Evolutionary conservation across 2,113 vertebrate genomes (phyloP).

Genomic region (Xenotilapia flavipinnis): DNA sequence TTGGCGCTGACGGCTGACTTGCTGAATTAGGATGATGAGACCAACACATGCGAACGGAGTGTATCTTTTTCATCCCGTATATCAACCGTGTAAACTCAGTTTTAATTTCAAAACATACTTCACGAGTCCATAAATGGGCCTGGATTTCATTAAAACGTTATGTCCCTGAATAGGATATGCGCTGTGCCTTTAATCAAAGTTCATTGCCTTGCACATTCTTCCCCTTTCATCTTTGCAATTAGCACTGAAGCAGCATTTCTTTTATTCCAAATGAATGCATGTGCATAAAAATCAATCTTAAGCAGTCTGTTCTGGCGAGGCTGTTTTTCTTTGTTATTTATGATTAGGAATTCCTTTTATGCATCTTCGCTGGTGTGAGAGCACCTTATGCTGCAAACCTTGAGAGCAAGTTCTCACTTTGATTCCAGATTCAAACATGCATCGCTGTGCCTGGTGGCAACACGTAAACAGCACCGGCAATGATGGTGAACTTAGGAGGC

Average conservation of each 20-base stretch:
- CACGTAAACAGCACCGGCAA: neutral
- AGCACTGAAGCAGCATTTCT: slow-evolving; percentile 70
- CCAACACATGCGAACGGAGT: neutral
- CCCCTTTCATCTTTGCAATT: slow-evolving; percentile 74
- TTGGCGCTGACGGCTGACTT: neutral
- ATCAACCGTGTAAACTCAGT: neutral
- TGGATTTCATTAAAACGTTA: slow-evolving; percentile 31
- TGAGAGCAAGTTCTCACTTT: slow-evolving; percentile 46
- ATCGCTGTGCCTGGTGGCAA: neutral
- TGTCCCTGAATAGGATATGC: slow-evolving; percentile 58
- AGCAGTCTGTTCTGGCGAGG: slow-evolving; percentile 58
- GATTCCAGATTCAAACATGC: slow-evolving; percentile 10
- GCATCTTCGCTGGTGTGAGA: slow-evolving; percentile 30
- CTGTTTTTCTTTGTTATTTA: slow-evolving; percentile 74
- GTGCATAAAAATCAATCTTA: slow-evolving; percentile 73
- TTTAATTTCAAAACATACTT: slow-evolving; percentile 19
- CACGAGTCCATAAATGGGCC: neutral
- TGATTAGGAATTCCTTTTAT: slow-evolving; percentile 60
- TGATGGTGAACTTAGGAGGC: neutral
- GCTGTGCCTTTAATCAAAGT: slow-evolving; percentile 59
- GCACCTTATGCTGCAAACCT: slow-evolving; percentile 48
- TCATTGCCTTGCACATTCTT: slow-evolving; percentile 67
- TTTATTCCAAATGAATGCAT: slow-evolving; percentile 74
- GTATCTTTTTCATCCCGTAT: neutral
- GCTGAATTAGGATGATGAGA: neutral